These are phyloP conservation scores for Rhinichthys klamathensis DNA, from an alignment of 2,113 vertebrate species.

Conservation along the genomic window DNA sequence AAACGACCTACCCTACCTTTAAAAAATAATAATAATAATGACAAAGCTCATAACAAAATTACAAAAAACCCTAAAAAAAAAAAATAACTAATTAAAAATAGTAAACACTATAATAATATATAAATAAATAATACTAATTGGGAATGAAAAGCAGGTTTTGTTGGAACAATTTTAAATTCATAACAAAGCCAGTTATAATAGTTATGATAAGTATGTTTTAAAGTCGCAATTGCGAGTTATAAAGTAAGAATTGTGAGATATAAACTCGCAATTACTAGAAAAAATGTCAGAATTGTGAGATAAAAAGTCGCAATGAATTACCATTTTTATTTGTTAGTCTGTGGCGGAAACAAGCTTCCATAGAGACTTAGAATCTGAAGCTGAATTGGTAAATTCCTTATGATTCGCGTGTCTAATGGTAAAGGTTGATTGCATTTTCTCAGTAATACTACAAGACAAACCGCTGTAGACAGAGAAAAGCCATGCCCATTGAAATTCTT, in stretches of 20 bases:
- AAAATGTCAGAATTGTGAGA: too few species aligned
- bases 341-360: too few species aligned
- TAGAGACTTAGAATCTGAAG: not conserved
- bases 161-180: too few species aligned
- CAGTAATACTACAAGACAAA: not conserved
- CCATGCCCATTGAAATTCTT: not conserved
- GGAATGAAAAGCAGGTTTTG: not conserved
- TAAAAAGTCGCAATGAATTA: too few species aligned
- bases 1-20: too few species aligned
- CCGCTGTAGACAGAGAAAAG: not conserved
- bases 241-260: too few species aligned
- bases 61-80: not conserved
- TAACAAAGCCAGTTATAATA: too few species aligned
- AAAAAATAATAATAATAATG: not conserved
- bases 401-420: not conserved
- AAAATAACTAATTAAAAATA: not conserved
- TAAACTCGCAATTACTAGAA: too few species aligned
- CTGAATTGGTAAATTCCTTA: not conserved
- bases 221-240: too few species aligned
- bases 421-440: not conserved
- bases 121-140: not conserved
- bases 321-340: too few species aligned
- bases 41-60: not conserved
- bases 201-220: too few species aligned
- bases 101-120: not conserved